phyloP scores from a whole-genome alignment of 2,888 invertebrate genomes.

The Branchinecta sandiegonensis region DNA sequence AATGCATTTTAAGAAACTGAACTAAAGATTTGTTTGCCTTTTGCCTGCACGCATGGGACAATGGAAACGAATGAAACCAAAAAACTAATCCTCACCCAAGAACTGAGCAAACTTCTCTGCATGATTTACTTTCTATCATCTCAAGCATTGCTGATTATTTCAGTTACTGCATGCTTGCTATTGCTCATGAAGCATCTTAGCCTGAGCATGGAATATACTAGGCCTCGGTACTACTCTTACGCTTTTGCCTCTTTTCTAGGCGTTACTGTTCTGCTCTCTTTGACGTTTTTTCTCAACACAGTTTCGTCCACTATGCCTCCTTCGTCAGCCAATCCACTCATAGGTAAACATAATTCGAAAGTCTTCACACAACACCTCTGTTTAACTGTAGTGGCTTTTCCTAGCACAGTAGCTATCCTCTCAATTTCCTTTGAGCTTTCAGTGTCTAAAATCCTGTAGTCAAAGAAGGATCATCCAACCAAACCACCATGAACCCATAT shows the following conservation, averaged over 20 bases:
- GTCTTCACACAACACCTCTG: conserved; percentile 22
- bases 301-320: conserved; percentile 48
- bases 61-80: neutral
- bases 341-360: conserved; percentile 37
- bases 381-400: conserved; percentile 4
- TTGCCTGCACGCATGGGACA: neutral
- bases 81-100: no score
- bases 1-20: no score
- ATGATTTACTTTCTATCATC: no score
- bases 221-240: neutral
- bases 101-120: no score
- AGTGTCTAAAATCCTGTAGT: no score
- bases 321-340: conserved; percentile 47
- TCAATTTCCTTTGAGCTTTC: no score
- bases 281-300: conserved; percentile 47
- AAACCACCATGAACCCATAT: no score
- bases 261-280: conserved; percentile 44
- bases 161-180: no score
- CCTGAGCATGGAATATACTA: neutral
- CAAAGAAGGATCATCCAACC: no score
- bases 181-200: no score
- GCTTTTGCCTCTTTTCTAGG: conserved; percentile 32
- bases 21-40: conserved; percentile 3
- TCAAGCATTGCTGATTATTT: no score
- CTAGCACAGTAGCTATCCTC: conserved; percentile 6